Evolutionary conservation across 2,888 invertebrate genomes (phyloP), one percentile per base, ranked within the genome.

Genomic region (Sussaba pulchella): DNA sequence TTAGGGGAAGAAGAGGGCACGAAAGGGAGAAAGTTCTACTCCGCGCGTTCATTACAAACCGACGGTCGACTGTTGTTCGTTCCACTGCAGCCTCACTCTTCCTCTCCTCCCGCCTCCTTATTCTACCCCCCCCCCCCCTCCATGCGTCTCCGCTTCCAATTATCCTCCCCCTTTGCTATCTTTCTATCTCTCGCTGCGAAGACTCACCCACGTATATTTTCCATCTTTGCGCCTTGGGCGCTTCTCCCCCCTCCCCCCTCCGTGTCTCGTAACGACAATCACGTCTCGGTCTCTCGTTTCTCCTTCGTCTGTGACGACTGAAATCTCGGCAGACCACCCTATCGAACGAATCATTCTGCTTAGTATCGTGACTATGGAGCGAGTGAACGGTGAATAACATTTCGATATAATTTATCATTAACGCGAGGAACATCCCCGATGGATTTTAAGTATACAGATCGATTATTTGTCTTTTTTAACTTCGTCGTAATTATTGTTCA

Each of bases 11-110:
- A 54, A 31, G 31, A 54, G 26, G 9, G 31, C 26, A 54, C 9
- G 54, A 54, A n/a, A 54, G 54, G 14, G 54, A 54, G 31, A 31
- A 54, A 54, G 26, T 54, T n/a, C 26, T 26, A 31, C 54, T 14
- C 31, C 14, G 52, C 14, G 31, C 54, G n/a, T 54, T 54, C n/a
- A 54, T 54, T 26, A 54, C 31, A 54, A 26, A 31, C 31, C 54
- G 54, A 9, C n/a, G 54, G 54, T 31, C 6, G 14, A 31, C 31
- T 14, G n/a, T 54, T 14, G 31, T 6, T 54, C 54, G 14, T 17
- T n/a, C 31, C 31, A 24, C 54, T 14, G n/a, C 26, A 14, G 26
- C 31, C 31, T 54, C 54, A 14, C 14, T n/a, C 12, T 10, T 43
- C 14, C 31, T 26, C 14, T 12, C 4, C 31, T 31, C 31, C 31